Conservation (phyloP, 1,140 invertebrate species). For the Pogonus chalceus region DNA sequence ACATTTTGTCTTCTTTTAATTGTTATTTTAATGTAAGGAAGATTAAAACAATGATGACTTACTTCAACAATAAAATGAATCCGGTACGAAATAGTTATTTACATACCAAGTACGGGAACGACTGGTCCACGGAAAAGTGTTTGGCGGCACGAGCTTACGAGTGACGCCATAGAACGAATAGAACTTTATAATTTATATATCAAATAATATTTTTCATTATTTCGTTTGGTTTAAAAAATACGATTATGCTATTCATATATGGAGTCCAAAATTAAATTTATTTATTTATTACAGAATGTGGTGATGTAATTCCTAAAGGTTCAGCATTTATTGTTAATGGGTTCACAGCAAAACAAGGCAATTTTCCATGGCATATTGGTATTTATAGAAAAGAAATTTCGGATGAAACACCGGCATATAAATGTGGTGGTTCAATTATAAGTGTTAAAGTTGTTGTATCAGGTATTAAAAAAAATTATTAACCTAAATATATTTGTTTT, state of each 20-base stretch:
- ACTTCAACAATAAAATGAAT: too few species aligned
- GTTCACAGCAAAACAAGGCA: constrained; percentile 25
- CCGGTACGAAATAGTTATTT: too few species aligned
- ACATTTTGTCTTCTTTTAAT: too few species aligned
- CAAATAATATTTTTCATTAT: neutral
- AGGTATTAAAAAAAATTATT: constrained; percentile 14
- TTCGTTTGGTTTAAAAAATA: neutral
- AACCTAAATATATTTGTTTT: neutral
- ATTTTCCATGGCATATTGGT: constrained; percentile 44
- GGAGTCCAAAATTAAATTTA: neutral
- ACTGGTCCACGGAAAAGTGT: neutral
- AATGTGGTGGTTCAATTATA: constrained; percentile 41
- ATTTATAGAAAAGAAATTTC: constrained; percentile 33
- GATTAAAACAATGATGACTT: too few species aligned
- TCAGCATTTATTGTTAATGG: constrained; percentile 30
- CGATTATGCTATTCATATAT: too few species aligned
- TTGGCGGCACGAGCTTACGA: too few species aligned
- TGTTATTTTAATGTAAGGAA: too few species aligned
- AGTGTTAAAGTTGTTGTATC: constrained; percentile 28
- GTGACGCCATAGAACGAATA: too few species aligned
- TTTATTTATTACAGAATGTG: constrained; percentile 32
- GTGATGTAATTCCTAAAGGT: constrained; percentile 27
- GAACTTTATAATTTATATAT: neutral
- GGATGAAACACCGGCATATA: constrained; percentile 27
- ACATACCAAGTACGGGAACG: too few species aligned